Conservation (phyloP, 2,113 vertebrate species). For the Leptocoma aspasia region DNA sequence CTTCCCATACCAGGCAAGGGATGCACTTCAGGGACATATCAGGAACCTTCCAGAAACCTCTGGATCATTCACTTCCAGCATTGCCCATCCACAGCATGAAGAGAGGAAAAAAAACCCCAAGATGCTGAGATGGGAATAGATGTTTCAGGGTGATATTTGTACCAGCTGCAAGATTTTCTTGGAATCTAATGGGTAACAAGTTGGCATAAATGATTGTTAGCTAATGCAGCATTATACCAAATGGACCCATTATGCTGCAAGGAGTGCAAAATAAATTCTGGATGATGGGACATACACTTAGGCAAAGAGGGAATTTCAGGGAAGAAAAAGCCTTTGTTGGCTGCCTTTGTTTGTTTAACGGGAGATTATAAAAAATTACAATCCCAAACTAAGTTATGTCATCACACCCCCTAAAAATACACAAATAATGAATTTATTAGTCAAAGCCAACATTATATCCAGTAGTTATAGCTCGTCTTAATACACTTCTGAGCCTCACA, state of each 20-base stretch:
- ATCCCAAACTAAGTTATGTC: not conserved
- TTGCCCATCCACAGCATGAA: not conserved
- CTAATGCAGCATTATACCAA: conserved; percentile 6
- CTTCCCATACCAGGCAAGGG: not conserved
- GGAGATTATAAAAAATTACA: not conserved
- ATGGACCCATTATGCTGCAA: conserved; percentile 15
- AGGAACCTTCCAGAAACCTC: not conserved
- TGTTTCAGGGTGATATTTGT: not conserved
- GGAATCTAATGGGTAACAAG: conserved; percentile 18
- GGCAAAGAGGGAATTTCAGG: conserved; percentile 2
- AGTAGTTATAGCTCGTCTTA: not conserved
- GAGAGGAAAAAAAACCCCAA: not conserved
- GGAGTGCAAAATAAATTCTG: conserved; percentile 44
- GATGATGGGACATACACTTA: not conserved
- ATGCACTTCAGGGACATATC: rapidly evolving
- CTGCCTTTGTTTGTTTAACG: not conserved
- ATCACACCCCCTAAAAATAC: not conserved
- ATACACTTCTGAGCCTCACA: not conserved
- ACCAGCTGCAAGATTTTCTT: not conserved
- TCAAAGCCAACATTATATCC: not conserved
- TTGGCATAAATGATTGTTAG: conserved; percentile 1
- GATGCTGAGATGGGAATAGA: not conserved
- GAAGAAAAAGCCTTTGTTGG: not conserved
- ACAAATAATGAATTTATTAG: not conserved
- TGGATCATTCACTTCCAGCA: not conserved